Conservation (phyloP, 2,888 invertebrate genomes). For the Pomacea canaliculata region DNA sequence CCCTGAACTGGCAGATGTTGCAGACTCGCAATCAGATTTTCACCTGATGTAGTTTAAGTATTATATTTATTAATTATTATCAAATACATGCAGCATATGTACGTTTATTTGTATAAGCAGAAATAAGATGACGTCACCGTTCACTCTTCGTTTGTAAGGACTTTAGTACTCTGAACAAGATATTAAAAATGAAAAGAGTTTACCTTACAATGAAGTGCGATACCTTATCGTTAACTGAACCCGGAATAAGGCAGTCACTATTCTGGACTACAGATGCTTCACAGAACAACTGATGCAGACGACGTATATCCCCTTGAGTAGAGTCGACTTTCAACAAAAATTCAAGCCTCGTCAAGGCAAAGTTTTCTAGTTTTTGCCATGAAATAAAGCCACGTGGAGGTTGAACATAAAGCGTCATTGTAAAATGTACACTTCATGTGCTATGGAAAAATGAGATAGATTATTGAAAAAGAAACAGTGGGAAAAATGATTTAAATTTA, state of each 20-base stretch:
- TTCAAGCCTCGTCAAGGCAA: slow-evolving; percentile 43
- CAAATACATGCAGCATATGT: too few species aligned
- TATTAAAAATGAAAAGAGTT: not conserved
- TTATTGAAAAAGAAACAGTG: too few species aligned
- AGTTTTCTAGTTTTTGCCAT: slow-evolving; percentile 45
- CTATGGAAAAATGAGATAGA: not conserved
- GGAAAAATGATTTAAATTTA: too few species aligned
- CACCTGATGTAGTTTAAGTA: too few species aligned
- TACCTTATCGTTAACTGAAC: slow-evolving; percentile 56
- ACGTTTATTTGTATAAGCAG: too few species aligned
- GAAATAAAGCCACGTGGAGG: slow-evolving; percentile 51
- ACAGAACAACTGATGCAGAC: slow-evolving; percentile 43
- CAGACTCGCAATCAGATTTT: too few species aligned
- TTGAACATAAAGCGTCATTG: slow-evolving; percentile 51
- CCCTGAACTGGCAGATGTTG: too few species aligned
- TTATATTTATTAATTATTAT: too few species aligned
- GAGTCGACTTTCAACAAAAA: slow-evolving; percentile 43
- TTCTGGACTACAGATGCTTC: slow-evolving; percentile 38
- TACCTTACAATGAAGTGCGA: slow-evolving; percentile 65
- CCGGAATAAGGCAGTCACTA: slow-evolving; percentile 61
- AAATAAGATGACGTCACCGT: too few species aligned
- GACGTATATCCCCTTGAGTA: slow-evolving; percentile 21
- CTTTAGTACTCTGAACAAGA: not conserved
- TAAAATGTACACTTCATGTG: slow-evolving; percentile 6
- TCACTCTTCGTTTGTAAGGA: too few species aligned